Evolutionary conservation across 2,888 invertebrate genomes (phyloP), one percentile per base, ranked within the genome.

Genomic region (Drosophila trichaetosa): DNA sequence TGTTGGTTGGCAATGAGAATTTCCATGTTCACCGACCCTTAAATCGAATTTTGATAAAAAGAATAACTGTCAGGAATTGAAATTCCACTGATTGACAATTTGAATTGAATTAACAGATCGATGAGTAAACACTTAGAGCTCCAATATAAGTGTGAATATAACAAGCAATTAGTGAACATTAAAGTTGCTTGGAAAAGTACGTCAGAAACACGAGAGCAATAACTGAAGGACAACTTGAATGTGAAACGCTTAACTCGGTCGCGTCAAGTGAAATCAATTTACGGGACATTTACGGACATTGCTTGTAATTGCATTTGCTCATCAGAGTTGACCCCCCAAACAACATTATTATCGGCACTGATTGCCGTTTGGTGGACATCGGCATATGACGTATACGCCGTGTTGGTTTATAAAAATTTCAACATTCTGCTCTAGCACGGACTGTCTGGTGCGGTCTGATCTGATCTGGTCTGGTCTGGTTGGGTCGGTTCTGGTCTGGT

Each of bases 331-430:
- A 21, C n/a, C 24, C 46, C 21, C 21, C 69, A 72, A 73, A 71
- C 75, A 80, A 69, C 59, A 72, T 86, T 78, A 79, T 72, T 73
- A 70, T 51, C 57, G 73, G 70, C 59, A 68, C 72, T 86, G 87
- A 86, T 84, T 84, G 89, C 81, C 81, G 53, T 24, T 46, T 46
- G 69, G 54, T 75, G 48, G 59, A 46, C 52, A 69, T 57, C 57
- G 27, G 60, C 64, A 57, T 63, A 76, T 72, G 59, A 76, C 63
- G 72, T 52, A 80, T 80, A 49, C 63, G 76, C 49, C 65, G 57
- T 63, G 72, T 72, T 65, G 76, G 69, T 54, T 54, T 68, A 80
- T 87, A 79, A 87, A 84, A 84, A 69, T 84, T 79, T 72, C 69
- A 77, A 59, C 58, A 7, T 62, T 67, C 59, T 73, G 68, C 54